Base-by-base conservation (phyloP, 2,113 vertebrate genomes). In the Martes martes region DNA sequence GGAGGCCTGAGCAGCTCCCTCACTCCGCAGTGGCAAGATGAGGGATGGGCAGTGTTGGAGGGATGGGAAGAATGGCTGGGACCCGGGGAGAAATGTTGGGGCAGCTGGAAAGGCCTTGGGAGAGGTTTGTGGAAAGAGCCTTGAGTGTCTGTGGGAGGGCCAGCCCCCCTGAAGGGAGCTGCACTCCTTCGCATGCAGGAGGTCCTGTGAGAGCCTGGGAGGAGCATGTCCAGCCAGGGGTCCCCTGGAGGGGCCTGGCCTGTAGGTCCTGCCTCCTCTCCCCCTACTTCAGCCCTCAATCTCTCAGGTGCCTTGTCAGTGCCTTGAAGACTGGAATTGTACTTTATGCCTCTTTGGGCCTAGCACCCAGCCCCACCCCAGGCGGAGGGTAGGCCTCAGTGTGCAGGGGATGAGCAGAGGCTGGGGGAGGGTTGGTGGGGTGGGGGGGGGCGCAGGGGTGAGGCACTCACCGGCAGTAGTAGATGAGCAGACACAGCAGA, bases 401-500 rank as follows among this genome's bases (percentile, higher is more conserved):
- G 23, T 19, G 39, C 55, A 23, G 13, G 45, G 89, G 15, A 9
- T 14, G 76, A 50, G 50, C 47, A 69, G 39, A 7, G 21, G 24
- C 0, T 33, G 65, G 84, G 36, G 18, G 59, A 26, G 2, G 24
- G 2, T 9, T 9, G 50, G 74, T 23, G 18, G 57, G 21, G 19
- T 6, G 55, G 78, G 74, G 33, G 14, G 59, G 23, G 7, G 1
- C 21, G 23, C 23, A 31, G 5, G 23, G 0, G 2, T 36, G 79
- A n/a, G 19, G 11, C 52, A 87, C 98, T 98, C 98, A 99, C 99
- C 99, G 99, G 99, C 99, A 99, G 98, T 99, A 99, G 98, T 99
- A 99, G 98, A 99, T 99, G 93, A 99, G 99, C 73, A 99, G 99
- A 95, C 99, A 99, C 88, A 99, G 99, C 83, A 99, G 98, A 80